Percentiles rank a stretch among this genome's conserved stretches.
Evolutionary conservation across 2,888 invertebrate genomes (phyloP).

Genomic region (Drosophila anomelani): DNA sequence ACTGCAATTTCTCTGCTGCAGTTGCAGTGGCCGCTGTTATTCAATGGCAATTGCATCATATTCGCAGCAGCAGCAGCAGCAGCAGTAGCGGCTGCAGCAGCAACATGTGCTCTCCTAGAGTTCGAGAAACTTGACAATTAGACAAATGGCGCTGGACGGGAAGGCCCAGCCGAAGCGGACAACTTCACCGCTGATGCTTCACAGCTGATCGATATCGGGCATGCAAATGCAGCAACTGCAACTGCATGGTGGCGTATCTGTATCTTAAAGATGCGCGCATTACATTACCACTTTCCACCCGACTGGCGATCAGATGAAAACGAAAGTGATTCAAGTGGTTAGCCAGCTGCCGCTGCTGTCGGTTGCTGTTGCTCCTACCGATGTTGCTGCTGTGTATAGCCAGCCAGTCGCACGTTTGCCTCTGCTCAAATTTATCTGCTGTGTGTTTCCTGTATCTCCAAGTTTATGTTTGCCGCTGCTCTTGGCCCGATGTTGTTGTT

Average conservation of each 20-base stretch:
- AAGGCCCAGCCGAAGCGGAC: slow-evolving; percentile 32
- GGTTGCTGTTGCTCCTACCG: slow-evolving; percentile 15
- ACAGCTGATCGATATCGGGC: slow-evolving; percentile 75
- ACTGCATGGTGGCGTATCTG: slow-evolving; percentile 58
- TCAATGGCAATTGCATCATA: slow-evolving; percentile 81
- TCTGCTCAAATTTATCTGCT: slow-evolving; percentile 47
- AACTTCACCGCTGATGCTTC: slow-evolving; percentile 41
- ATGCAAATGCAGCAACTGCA: slow-evolving; percentile 40
- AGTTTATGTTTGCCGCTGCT: slow-evolving; percentile 58
- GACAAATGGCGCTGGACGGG: slow-evolving; percentile 49
- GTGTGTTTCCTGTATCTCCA: slow-evolving; percentile 75
- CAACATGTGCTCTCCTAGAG: slow-evolving; percentile 60
- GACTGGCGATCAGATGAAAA: slow-evolving; percentile 75
- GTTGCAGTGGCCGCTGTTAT: slow-evolving; percentile 53
- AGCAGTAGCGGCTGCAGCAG: slow-evolving; percentile 42
- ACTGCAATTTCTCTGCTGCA: slow-evolving; percentile 64
- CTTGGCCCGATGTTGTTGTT: slow-evolving; percentile 10
- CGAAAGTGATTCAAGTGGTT: slow-evolving; percentile 81
- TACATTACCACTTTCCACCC: slow-evolving; percentile 76
- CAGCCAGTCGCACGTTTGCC: slow-evolving; percentile 61
- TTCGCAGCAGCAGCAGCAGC: slow-evolving; percentile 18
- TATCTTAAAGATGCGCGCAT: slow-evolving; percentile 75
- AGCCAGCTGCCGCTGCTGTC: slow-evolving; percentile 58
- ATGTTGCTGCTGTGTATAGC: slow-evolving; percentile 57
- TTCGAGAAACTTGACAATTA: slow-evolving; percentile 81